Conservation (phyloP, 2,113 vertebrate genomes). For the Ranitomeya variabilis region DNA sequence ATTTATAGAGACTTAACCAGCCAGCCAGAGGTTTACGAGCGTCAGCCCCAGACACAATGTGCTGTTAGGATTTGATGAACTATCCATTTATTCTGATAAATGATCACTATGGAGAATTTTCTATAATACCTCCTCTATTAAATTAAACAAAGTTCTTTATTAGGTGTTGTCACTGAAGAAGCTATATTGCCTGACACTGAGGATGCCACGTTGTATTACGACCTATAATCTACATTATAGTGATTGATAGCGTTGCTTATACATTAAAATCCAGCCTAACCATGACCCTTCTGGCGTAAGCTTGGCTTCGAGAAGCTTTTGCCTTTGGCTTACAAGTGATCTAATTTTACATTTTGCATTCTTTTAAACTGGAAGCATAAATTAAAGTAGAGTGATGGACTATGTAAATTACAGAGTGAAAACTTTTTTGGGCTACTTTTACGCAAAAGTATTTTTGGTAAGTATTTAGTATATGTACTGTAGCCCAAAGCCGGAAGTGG, state of each 20-base stretch:
- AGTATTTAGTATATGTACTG: no score
- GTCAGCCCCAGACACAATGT: constrained; percentile 36
- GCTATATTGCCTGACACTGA: constrained; percentile 22
- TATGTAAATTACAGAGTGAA: neutral
- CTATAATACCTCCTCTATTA: constrained; percentile 19
- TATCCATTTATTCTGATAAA: constrained; percentile 36
- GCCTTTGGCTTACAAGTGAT: neutral
- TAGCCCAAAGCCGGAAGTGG: no score
- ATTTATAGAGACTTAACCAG: constrained; percentile 32
- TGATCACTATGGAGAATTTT: constrained; percentile 3
- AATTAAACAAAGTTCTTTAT: constrained; percentile 39
- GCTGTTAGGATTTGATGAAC: constrained; percentile 28
- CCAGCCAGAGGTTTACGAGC: constrained; percentile 37
- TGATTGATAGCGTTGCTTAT: constrained; percentile 18
- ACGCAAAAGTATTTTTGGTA: no score
- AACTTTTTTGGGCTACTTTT: no score
- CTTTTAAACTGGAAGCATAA: neutral
- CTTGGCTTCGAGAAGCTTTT: neutral
- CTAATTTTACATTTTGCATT: neutral
- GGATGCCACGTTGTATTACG: neutral
- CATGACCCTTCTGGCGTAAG: neutral
- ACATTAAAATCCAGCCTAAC: constrained; percentile 10
- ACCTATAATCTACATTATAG: neutral
- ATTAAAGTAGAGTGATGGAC: neutral
- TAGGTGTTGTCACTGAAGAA: constrained; percentile 15